These are phyloP conservation scores for Colistium nudipinnis DNA, from an alignment of 2,113 vertebrate species.

Conservation along the genomic window DNA sequence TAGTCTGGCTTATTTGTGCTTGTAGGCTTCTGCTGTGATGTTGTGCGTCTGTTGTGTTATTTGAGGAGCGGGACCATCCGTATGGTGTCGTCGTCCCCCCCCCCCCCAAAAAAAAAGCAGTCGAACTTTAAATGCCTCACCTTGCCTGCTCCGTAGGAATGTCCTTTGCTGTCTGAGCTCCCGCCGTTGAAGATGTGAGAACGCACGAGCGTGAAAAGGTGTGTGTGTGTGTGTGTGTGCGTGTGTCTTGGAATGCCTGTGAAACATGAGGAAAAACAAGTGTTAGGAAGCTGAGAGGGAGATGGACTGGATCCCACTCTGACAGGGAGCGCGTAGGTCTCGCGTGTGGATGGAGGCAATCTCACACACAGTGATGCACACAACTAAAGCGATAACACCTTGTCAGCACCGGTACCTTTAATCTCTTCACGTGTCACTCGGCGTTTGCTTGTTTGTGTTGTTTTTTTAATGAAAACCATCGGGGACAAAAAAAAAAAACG, in stretches of 20 bases:
- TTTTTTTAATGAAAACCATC: too few species aligned
- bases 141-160: slow-evolving; percentile 14
- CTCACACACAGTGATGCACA: not conserved
- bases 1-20: not conserved
- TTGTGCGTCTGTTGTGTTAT: not conserved
- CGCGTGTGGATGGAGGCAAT: slow-evolving; percentile 31
- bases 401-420: not conserved
- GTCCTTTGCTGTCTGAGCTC: not conserved
- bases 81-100: not conserved
- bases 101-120: too few species aligned
- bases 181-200: not conserved
- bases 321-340: slow-evolving; percentile 20
- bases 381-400: not conserved
- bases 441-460: slow-evolving; percentile 17
- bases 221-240: slow-evolving; percentile 1
- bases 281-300: slow-evolving; percentile 4
- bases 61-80: not conserved
- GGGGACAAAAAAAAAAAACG: too few species aligned
- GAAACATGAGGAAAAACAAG: slow-evolving; percentile 53
- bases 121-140: slow-evolving; percentile 24
- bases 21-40: not conserved
- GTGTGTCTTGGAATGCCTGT: slow-evolving; percentile 12
- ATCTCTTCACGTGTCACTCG: not conserved
- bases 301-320: slow-evolving; percentile 23
- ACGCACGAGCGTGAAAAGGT: not conserved